Conservation (phyloP, 2,888 invertebrate species). For the Drosophila planitibia region DNA sequence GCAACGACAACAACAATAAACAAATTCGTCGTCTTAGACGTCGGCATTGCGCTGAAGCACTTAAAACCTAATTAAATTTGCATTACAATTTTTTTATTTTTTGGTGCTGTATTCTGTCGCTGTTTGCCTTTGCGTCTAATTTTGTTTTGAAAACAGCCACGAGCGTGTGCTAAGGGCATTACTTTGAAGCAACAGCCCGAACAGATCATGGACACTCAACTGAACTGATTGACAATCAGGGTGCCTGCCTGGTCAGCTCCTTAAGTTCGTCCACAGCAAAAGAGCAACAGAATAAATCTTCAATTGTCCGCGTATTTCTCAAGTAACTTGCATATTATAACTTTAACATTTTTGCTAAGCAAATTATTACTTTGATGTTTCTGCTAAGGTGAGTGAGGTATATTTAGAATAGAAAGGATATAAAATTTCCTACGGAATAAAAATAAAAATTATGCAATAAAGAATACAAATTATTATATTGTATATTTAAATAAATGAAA, state of each 20-base stretch:
- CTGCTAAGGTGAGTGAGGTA: background rate
- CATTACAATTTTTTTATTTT: slow-evolving; percentile 75
- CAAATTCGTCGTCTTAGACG: slow-evolving; percentile 62
- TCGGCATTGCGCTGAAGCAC: slow-evolving; percentile 73
- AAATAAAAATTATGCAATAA: background rate
- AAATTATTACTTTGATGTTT: slow-evolving; percentile 54
- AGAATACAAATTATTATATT: background rate
- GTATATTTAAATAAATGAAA: background rate
- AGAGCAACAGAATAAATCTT: slow-evolving; percentile 11
- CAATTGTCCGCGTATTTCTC: slow-evolving; percentile 11
- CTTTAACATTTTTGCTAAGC: slow-evolving; percentile 28
- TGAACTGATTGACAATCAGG: slow-evolving; percentile 73
- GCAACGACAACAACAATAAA: slow-evolving; percentile 22
- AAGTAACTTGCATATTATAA: slow-evolving; percentile 41
- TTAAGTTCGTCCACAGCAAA: background rate
- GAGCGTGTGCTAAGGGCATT: slow-evolving; percentile 57
- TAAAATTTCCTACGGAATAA: background rate
- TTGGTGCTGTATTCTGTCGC: slow-evolving; percentile 27
- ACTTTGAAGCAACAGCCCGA: slow-evolving; percentile 46
- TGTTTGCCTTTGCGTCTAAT: slow-evolving; percentile 64
- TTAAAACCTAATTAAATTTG: slow-evolving; percentile 81
- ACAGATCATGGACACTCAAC: slow-evolving; percentile 31
- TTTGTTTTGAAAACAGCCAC: slow-evolving; percentile 77
- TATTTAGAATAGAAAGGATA: background rate
- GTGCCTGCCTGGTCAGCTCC: slow-evolving; percentile 39